Evolutionary conservation across 53 echinoderm and acorn worm species (phyloP).

Genomic region (Holothuria leucospilota): DNA sequence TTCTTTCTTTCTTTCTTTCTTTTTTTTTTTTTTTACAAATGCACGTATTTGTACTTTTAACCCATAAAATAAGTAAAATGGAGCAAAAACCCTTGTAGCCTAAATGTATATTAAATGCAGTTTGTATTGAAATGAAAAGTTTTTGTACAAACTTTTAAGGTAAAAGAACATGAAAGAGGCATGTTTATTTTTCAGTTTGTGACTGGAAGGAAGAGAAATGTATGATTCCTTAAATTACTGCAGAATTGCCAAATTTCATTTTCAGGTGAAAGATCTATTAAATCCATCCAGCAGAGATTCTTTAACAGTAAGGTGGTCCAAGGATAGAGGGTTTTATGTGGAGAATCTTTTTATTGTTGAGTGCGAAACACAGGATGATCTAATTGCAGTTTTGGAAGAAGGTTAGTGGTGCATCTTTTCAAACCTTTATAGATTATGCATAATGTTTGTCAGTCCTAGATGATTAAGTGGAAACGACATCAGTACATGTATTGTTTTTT

Average conservation of each 20-base stretch:
- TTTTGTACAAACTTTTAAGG: too few species aligned
- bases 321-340: slow-evolving; percentile 94
- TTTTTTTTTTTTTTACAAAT: too few species aligned
- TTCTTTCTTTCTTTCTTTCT: too few species aligned
- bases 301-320: slow-evolving; percentile 94
- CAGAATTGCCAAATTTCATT: neutral
- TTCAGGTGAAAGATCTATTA: slow-evolving; percentile 92
- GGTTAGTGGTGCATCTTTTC: slow-evolving; percentile 54
- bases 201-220: neutral
- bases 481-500: too few species aligned
- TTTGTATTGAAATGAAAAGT: too few species aligned
- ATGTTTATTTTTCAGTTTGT: neutral
- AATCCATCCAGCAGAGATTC: slow-evolving; percentile 89
- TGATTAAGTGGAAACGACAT: too few species aligned
- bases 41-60: too few species aligned
- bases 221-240: neutral
- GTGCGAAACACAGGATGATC: slow-evolving; percentile 91
- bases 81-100: too few species aligned
- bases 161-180: too few species aligned
- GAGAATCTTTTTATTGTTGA: slow-evolving; percentile 95
- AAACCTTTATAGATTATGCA: neutral
- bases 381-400: slow-evolving; percentile 95
- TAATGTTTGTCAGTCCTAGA: too few species aligned
- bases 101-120: too few species aligned
- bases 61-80: too few species aligned